Percentiles rank a stretch among this genome's conserved stretches.
phyloP scores from a whole-genome alignment of 2,888 invertebrate species.

The Neoaliturus tenellus region DNA sequence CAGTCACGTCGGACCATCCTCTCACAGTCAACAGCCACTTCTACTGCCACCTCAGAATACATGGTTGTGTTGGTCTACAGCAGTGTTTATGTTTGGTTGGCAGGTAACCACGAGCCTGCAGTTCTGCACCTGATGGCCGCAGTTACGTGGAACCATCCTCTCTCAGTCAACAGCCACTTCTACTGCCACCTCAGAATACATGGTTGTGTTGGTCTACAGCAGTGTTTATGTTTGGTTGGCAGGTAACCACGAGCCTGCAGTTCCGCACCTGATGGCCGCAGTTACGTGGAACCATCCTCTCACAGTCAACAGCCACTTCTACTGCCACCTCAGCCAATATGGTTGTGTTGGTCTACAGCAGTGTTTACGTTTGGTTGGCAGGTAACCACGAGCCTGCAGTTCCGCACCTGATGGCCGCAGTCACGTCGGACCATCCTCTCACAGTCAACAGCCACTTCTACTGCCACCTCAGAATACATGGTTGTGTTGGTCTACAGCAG shows the following conservation, averaged over 20 bases:
- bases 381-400: slow-evolving; percentile 80
- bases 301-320: slow-evolving; percentile 88
- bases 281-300: slow-evolving; percentile 80
- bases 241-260: slow-evolving; percentile 79
- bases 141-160: slow-evolving; percentile 79
- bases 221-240: too few relatives aligned
- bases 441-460: slow-evolving; percentile 89
- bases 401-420: slow-evolving; percentile 80
- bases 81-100: too few relatives aligned
- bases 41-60: slow-evolving; percentile 89
- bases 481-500: too few relatives aligned
- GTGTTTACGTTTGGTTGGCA: too few relatives aligned
- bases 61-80: too few relatives aligned
- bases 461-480: too few relatives aligned
- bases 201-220: too few relatives aligned
- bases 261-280: slow-evolving; percentile 80
- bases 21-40: slow-evolving; percentile 88
- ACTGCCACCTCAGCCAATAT: slow-evolving; percentile 79
- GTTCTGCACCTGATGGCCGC: slow-evolving; percentile 81
- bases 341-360: too few relatives aligned
- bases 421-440: slow-evolving; percentile 80
- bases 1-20: slow-evolving; percentile 80
- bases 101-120: slow-evolving; percentile 79
- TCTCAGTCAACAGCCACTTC: slow-evolving; percentile 87
- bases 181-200: slow-evolving; percentile 91